Base-by-base conservation (phyloP, 2,888 invertebrate species). In the Saturnia japonica region DNA sequence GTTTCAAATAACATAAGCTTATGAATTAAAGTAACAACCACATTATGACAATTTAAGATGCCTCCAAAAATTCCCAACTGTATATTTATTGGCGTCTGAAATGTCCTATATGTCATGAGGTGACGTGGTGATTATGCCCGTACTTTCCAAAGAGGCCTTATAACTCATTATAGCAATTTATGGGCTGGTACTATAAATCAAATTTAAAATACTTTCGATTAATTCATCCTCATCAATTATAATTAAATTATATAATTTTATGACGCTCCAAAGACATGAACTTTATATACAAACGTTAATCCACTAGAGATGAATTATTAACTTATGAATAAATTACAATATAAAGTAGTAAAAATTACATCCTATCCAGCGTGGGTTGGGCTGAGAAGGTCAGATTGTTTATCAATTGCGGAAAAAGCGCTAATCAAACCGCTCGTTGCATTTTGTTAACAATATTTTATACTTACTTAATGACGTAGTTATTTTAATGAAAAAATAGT, bases 341-440 rank as follows among this genome's bases (percentile, higher is more conserved):
- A 64, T 64, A 64, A 40, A 64, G 64, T 40, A 40, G 64, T 64
- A 64, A 64, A 62, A 40, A 64, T 40, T 54, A 28, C 22, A 40
- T 64, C 40, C 64, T 64, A 40, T 47, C 22, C 25, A 68, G 68
- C 47, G 43, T 68, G 68, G 47, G 68, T 45, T 25, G 68, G 45
- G 11, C 40, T 28, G 45, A 60, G 62, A 69, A 69, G 69, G 69
- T 62, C 45, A 69, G 69, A 69, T 69, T 69, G 60, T 43, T 28
- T 69, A 69, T 69, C 69, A 60, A n/a, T 69, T 62, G 64, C 62
- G 69, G 69, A 69, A 69, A 69, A 69, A 69, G 57, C 57, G 25
- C 57, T 60, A 60, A 60, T 60, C 68, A 47, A 51, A 28, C 34
- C 45, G 68, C 19, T 11, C 28, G 45, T 11, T 43, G 34, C 25